These are phyloP conservation scores for Heteropelma amictum DNA, from an alignment of 2,888 invertebrate species.

Conservation along the genomic window DNA sequence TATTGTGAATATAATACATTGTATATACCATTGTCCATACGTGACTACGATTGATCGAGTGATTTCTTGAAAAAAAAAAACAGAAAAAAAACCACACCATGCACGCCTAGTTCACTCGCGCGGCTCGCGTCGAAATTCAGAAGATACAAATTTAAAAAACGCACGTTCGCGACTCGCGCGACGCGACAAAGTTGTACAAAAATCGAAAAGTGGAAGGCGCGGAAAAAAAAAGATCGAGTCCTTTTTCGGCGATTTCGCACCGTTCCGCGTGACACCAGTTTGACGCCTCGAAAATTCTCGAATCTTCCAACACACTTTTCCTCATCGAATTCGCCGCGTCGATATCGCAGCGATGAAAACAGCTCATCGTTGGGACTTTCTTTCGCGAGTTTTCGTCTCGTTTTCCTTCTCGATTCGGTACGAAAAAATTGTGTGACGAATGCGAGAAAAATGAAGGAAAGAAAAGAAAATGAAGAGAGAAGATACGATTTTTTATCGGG, in stretches of 20 bases:
- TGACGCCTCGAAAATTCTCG: neutral
- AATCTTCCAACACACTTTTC: neutral
- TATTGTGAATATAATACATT: slow-evolving; percentile 54
- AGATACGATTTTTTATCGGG: too few species aligned
- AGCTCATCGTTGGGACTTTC: neutral
- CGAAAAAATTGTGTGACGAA: neutral
- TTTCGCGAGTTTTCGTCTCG: too few species aligned
- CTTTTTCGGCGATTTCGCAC: neutral
- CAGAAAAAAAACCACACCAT: slow-evolving; percentile 1
- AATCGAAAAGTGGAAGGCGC: too few species aligned
- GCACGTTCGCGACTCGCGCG: too few species aligned
- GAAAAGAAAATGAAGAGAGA: too few species aligned
- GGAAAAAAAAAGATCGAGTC: too few species aligned
- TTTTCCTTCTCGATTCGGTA: neutral
- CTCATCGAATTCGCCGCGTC: neutral
- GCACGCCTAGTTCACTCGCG: slow-evolving; percentile 18
- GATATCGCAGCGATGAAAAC: neutral
- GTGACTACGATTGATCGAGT: slow-evolving; percentile 43
- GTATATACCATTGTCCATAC: slow-evolving; percentile 51
- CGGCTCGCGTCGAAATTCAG: slow-evolving; percentile 17
- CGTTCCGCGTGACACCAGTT: slow-evolving; percentile 1
- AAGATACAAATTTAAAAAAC: too few species aligned
- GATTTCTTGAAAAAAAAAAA: slow-evolving; percentile 28
- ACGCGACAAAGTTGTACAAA: too few species aligned
- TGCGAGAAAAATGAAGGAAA: neutral